phyloP scores from a whole-genome alignment of 2,797 vertebrate genomes.

The Nasua narica region DNA sequence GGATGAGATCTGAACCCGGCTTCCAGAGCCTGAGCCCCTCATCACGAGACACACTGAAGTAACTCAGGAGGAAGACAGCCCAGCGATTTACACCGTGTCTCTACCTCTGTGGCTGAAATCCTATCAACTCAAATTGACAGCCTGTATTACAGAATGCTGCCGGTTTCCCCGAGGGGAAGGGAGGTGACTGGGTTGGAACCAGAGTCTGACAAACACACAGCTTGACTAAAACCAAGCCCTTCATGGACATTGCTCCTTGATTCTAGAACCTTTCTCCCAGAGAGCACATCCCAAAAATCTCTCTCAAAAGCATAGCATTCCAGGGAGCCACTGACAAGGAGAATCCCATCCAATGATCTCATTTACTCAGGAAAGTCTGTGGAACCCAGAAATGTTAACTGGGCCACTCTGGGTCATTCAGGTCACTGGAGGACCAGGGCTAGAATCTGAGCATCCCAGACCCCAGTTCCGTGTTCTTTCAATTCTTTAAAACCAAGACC shows the following conservation, averaged over 20 bases:
- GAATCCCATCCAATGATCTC: background rate
- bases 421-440: background rate
- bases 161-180: background rate
- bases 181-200: background rate
- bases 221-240: background rate
- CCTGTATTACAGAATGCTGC: background rate
- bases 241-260: background rate
- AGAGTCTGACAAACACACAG: background rate
- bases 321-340: background rate
- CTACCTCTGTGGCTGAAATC: conserved; percentile 8
- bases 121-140: background rate
- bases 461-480: background rate
- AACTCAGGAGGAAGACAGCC: background rate
- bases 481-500: background rate
- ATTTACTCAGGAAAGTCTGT: background rate
- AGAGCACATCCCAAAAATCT: background rate
- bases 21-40: background rate
- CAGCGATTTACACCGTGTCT: background rate
- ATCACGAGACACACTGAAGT: too few relatives aligned
- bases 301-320: background rate
- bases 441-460: background rate
- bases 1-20: background rate
- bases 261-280: background rate
- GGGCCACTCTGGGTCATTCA: background rate
- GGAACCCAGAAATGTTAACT: background rate